Percentiles rank a stretch among this genome's conserved stretches.
These are phyloP conservation scores for Furnarius figulus DNA, from an alignment of 2,113 vertebrate species.

Conservation along the genomic window DNA sequence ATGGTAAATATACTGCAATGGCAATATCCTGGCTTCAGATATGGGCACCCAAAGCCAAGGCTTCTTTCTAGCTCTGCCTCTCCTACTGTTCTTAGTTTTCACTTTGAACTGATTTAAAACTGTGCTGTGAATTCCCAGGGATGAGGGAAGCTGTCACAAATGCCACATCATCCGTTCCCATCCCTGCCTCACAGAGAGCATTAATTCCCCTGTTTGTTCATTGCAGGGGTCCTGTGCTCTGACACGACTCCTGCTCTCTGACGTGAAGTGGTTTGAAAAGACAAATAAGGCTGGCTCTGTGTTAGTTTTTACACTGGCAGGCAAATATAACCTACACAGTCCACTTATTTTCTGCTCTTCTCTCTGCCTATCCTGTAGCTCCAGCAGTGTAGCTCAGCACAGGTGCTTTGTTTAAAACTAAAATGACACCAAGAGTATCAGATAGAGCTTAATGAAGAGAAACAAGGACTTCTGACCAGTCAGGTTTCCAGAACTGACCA, in stretches of 20 bases:
- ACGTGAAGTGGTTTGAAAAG: not conserved
- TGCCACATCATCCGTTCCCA: not conserved
- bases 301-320: not conserved
- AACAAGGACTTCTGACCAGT: not conserved
- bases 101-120: not conserved
- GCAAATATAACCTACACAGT: not conserved
- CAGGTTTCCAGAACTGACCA: not conserved
- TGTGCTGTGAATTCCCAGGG: not conserved
- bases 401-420: not conserved
- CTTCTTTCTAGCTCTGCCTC: not conserved
- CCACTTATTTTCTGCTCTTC: not conserved
- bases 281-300: not conserved
- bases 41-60: not conserved
- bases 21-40: conserved; percentile 28
- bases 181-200: not conserved
- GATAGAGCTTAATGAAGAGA: not conserved
- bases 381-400: not conserved
- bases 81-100: conserved; percentile 41
- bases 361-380: not conserved
- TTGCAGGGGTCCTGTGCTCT: not conserved
- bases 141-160: conserved; percentile 12
- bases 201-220: not conserved
- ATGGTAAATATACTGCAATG: not conserved
- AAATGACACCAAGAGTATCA: not conserved
- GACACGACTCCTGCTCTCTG: not conserved